These are phyloP conservation scores for Eulemur mongoz DNA, from an alignment of 2,797 vertebrate genomes.

Conservation along the genomic window DNA sequence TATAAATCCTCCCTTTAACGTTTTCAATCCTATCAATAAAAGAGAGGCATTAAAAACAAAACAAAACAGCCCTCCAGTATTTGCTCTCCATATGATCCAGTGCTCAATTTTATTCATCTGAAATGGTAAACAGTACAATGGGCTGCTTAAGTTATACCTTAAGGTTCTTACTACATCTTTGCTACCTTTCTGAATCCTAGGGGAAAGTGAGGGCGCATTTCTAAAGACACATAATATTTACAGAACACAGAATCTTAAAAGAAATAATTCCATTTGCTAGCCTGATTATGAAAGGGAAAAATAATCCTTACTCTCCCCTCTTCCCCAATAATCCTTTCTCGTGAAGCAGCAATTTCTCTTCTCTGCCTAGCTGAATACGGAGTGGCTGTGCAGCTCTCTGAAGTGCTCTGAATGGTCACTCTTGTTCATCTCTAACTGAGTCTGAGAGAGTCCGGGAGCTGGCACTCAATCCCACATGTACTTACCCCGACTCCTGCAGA, in stretches of 20 bases:
- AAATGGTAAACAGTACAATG: not conserved
- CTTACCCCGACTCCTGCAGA: not conserved
- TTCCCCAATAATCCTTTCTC: not conserved
- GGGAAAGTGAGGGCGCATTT: not conserved
- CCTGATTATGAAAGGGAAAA: slow-evolving; percentile 11
- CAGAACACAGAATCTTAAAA: slow-evolving; percentile 63
- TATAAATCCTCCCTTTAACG: not conserved
- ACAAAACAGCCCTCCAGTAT: not conserved
- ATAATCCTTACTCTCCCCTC: not conserved
- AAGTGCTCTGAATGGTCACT: not conserved
- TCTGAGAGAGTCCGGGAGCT: not conserved
- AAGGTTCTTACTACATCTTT: not conserved
- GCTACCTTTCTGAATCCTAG: not conserved
- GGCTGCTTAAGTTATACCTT: not conserved
- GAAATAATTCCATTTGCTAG: slow-evolving; percentile 64
- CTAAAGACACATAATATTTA: slow-evolving; percentile 23
- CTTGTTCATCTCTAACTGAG: not conserved
- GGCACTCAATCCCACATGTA: not conserved
- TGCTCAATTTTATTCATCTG: not conserved
- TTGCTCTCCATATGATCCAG: not conserved
- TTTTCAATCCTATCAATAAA: not conserved
- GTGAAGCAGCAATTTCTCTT: not conserved
- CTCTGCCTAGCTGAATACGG: not conserved
- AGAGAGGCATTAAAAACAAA: not conserved
- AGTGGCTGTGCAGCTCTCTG: not conserved